Evolutionary conservation across 1,140 invertebrate species (phyloP), one percentile per base, ranked within the genome.

Genomic region (Drosophila melanogaster): DNA sequence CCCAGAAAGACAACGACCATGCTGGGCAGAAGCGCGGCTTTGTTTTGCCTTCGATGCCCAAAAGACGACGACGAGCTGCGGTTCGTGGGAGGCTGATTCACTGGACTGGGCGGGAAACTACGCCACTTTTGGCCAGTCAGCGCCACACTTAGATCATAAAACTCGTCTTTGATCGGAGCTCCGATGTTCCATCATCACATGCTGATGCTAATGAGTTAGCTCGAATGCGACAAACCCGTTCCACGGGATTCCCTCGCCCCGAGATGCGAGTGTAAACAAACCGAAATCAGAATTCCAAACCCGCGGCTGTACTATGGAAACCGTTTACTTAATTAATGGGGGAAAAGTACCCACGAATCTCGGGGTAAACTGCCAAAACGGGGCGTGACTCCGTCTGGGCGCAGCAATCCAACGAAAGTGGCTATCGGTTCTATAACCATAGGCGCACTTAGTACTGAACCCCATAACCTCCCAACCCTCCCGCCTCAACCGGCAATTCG

Each of bases 291-390:
- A 77, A 77, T 77, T 77, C 64, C 44, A 59, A 30, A 17, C 33
- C 33, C 12, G 54, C 33, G 38, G 26, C 35, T 47, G 33, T 53
- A 56, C 60, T 73, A 51, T 58, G 77, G 12, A 60, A 72, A 77
- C 30, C 78, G 71, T 83, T 79, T 79, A 86, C 66, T 66, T 73
- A 79, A 87, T 77, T 83, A 83, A 83, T 87, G 83, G 71, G 69
- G 72, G 84, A 87, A 83, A 83, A 87, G 62, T 87, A 79, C 71
- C 60, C 64, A 41, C 57, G 60, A 70, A 65, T 47, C 62, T 80
- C 33, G 69, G 24, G 56, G 69, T 65, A 74, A 58, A 74, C 64
- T 55, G 62, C 26, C 43, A 64, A 60, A 83, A 85, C 14, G 59
- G 60, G 64, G 77, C 81, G 65, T 75, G 59, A 44, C 49, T 38